These are phyloP conservation scores for Smutsia temminckii DNA, from an alignment of 2,797 vertebrate genomes.

Conservation along the genomic window DNA sequence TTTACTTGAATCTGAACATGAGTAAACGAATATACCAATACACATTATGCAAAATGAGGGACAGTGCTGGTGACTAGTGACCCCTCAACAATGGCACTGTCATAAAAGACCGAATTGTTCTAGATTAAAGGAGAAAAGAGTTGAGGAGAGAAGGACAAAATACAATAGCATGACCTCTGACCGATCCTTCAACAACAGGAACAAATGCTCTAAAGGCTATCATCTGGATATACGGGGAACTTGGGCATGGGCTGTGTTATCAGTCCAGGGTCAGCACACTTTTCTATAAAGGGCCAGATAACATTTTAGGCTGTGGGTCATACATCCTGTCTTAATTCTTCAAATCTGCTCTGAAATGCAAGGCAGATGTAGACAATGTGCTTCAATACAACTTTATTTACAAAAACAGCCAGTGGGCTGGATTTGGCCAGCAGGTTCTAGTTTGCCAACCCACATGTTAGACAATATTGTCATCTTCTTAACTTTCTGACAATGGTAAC, in stretches of 20 bases:
- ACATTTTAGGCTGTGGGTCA: not conserved
- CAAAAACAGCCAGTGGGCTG: not conserved
- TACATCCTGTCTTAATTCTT: not conserved
- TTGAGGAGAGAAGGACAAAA: not conserved
- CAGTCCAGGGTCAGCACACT: not conserved
- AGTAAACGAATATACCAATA: not conserved
- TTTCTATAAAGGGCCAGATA: not conserved
- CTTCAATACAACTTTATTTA: not conserved
- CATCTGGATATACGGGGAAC: not conserved
- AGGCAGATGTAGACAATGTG: not conserved
- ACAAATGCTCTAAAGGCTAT: not conserved
- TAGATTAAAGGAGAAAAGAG: not conserved
- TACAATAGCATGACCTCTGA: not conserved
- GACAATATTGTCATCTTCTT: not conserved
- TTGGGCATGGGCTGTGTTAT: not conserved
- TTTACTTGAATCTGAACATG: not conserved
- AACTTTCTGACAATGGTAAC: not conserved
- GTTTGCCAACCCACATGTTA: not conserved
- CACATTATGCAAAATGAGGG: not conserved
- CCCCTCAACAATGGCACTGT: not conserved
- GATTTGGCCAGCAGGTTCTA: not conserved
- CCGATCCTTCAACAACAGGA: not conserved
- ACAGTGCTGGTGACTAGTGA: not conserved
- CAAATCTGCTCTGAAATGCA: not conserved
- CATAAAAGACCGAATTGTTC: not conserved